Conservation (phyloP, 2,888 invertebrate species). For the Drosophila anomelani region DNA sequence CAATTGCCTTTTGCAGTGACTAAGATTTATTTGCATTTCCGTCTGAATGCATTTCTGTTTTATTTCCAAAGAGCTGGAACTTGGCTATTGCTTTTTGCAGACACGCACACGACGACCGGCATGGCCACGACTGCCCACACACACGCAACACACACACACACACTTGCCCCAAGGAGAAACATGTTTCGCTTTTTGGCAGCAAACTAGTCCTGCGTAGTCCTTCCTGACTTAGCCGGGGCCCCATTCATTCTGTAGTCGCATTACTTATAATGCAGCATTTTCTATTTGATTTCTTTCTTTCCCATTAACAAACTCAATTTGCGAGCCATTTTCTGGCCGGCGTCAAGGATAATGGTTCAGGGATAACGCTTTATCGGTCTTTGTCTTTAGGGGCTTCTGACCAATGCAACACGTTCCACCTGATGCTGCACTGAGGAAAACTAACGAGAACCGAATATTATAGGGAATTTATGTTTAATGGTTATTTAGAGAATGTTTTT, state of each 20-base stretch:
- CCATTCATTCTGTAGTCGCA: constrained; percentile 9
- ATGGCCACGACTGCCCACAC: constrained; percentile 9
- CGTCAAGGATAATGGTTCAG: constrained; percentile 64
- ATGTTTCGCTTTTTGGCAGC: constrained; percentile 51
- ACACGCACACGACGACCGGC: constrained; percentile 57
- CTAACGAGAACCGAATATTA: background rate
- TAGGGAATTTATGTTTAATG: background rate
- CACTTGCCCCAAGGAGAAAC: constrained; percentile 18
- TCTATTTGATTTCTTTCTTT: constrained; percentile 43
- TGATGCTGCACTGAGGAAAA: constrained; percentile 15
- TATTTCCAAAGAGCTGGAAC: constrained; percentile 51
- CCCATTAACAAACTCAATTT: constrained; percentile 73
- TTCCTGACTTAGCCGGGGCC: background rate
- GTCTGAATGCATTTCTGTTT: constrained; percentile 70
- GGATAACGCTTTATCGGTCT: constrained; percentile 60
- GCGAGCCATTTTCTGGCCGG: constrained; percentile 57
- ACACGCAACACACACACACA: constrained; percentile 44
- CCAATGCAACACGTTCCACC: constrained; percentile 68
- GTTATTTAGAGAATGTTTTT: background rate
- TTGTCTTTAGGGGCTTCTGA: constrained; percentile 46
- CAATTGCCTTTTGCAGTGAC: constrained; percentile 72
- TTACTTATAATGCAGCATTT: constrained; percentile 56
- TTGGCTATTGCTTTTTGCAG: constrained; percentile 39
- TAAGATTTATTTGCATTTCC: constrained; percentile 77
- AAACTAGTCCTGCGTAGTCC: constrained; percentile 25